Conservation (phyloP, 2,797 vertebrate genomes). For the Halcyon smyrnensis region DNA sequence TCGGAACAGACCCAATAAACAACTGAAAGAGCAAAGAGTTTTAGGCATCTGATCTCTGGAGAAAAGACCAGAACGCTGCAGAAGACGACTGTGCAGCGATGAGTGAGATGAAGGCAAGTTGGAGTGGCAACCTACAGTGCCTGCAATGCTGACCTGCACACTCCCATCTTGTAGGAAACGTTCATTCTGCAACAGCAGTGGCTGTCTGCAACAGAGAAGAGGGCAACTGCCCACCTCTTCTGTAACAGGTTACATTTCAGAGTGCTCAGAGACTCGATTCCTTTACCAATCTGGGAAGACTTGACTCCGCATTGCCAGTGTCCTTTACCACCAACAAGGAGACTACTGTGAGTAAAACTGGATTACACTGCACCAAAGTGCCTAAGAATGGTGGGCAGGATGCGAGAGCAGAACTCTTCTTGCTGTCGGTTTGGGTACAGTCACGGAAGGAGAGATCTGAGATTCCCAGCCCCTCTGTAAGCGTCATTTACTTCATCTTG, state of each 20-base stretch:
- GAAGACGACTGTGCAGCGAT: neutral
- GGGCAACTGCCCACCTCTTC: neutral
- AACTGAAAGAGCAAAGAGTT: neutral
- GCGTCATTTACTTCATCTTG: neutral
- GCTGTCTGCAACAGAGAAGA: neutral
- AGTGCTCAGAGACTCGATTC: neutral
- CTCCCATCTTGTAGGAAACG: neutral
- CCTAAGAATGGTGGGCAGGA: neutral
- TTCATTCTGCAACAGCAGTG: neutral
- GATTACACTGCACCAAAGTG: neutral
- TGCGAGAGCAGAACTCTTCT: neutral
- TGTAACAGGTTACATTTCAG: neutral
- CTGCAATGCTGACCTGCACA: neutral
- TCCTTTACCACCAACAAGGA: neutral
- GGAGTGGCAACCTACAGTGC: neutral
- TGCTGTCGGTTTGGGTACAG: neutral
- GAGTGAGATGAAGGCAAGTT: neutral
- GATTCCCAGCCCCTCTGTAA: neutral
- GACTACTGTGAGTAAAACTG: neutral
- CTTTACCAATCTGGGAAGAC: neutral
- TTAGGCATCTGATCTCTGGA: neutral
- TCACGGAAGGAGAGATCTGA: neutral
- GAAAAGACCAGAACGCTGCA: neutral
- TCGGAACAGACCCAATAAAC: conserved; percentile 9
- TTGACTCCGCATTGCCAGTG: neutral